A percentile compares a stretch with the other conserved stretches of the same genome.
These are phyloP conservation scores for Lithosia quadra DNA, from an alignment of 2,888 invertebrate genomes.

Conservation along the genomic window DNA sequence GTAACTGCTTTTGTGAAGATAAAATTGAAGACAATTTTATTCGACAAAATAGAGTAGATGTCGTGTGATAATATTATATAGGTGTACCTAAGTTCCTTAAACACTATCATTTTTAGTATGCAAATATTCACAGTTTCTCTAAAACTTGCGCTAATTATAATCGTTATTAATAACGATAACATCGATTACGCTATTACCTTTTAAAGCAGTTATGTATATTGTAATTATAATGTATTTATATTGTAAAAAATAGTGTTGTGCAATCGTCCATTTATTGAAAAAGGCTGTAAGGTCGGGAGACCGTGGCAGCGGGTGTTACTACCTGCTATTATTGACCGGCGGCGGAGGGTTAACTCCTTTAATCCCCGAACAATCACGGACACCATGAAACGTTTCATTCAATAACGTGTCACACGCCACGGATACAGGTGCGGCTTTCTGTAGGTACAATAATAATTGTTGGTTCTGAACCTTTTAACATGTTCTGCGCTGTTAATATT, in stretches of 20 bases:
- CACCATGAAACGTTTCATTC: conserved; percentile 78
- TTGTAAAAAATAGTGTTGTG: conserved; percentile 20
- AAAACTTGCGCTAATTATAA: background rate
- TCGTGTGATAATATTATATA: background rate
- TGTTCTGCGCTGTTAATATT: background rate
- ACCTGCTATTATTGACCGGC: conserved; percentile 80
- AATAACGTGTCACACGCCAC: conserved; percentile 39
- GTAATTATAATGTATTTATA: conserved; percentile 11
- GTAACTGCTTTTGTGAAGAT: conserved; percentile 1
- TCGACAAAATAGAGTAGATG: background rate
- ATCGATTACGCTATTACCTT: background rate
- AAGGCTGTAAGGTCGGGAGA: conserved; percentile 22
- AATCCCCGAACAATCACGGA: conserved; percentile 72
- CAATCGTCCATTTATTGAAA: conserved; percentile 26
- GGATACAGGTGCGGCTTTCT: conserved; percentile 44
- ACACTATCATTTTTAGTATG: background rate
- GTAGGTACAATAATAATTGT: conserved; percentile 23
- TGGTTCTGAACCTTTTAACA: background rate
- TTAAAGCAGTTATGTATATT: conserved; percentile 6
- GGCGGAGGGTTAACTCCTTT: conserved; percentile 64
- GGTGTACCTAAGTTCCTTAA: background rate
- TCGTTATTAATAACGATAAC: background rate
- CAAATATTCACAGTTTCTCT: background rate
- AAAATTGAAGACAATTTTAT: background rate
- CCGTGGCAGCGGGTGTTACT: conserved; percentile 56